Conservation (phyloP, 2,888 invertebrate species). For the Acleris emargana region DNA sequence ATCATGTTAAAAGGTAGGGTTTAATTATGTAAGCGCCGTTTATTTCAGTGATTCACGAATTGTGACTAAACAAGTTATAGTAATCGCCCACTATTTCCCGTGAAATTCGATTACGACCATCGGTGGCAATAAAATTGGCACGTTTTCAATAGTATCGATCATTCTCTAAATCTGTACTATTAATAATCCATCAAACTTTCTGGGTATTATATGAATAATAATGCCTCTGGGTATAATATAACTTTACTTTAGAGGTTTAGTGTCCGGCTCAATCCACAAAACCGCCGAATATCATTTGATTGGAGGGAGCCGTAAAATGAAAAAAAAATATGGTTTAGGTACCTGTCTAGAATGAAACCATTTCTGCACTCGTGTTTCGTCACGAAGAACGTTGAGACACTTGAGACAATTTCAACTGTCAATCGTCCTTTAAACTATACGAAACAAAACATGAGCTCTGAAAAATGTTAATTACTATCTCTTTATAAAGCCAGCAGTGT, state of each 20-base stretch:
- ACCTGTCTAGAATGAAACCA: too few species aligned
- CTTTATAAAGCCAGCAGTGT: neutral
- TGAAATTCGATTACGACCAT: constrained; percentile 44
- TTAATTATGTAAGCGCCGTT: constrained; percentile 23
- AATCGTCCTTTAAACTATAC: neutral
- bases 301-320: too few species aligned
- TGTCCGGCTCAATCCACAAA: too few species aligned
- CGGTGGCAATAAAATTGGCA: constrained; percentile 56
- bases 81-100: constrained; percentile 48
- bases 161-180: constrained; percentile 47
- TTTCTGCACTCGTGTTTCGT: too few species aligned
- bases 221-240: neutral
- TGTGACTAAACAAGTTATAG: constrained; percentile 49
- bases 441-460: constrained; percentile 20
- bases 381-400: too few species aligned
- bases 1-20: constrained; percentile 16
- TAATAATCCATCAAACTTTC: constrained; percentile 38
- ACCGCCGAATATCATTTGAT: too few species aligned
- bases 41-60: constrained; percentile 34
- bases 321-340: too few species aligned
- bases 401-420: too few species aligned
- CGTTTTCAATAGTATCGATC: constrained; percentile 51
- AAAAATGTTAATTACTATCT: constrained; percentile 22
- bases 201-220: constrained; percentile 7
- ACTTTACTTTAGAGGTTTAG: too few species aligned